These are phyloP conservation scores for Archivesica marissinica DNA, from an alignment of 1,140 invertebrate species.

Conservation along the genomic window DNA sequence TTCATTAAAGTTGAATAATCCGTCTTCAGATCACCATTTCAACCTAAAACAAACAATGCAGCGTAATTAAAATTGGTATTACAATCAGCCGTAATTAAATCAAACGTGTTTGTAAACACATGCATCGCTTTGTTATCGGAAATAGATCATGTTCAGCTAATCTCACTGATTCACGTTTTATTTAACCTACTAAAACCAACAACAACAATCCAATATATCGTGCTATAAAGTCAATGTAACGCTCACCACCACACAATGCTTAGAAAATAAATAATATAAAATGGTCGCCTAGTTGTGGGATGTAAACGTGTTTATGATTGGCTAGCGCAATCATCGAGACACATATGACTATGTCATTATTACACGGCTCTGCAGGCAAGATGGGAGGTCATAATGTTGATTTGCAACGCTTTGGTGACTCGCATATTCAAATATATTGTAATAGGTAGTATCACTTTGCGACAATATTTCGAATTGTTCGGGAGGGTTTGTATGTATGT, in stretches of 20 bases:
- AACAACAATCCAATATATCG: not conserved
- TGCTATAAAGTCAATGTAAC: conserved; percentile 8
- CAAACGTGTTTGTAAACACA: not conserved
- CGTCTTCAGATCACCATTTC: not conserved
- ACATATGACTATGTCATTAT: conserved; percentile 3
- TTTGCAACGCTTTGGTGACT: conserved; percentile 16
- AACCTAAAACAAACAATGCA: conserved; percentile 31
- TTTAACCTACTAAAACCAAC: not conserved
- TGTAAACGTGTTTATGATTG: conserved; percentile 31
- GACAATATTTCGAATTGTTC: too few species aligned
- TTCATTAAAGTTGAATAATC: not conserved
- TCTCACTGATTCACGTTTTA: not conserved
- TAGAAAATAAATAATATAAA: conserved; percentile 45
- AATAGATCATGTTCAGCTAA: not conserved
- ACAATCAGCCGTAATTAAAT: conserved; percentile 4
- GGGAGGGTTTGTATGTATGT: too few species aligned
- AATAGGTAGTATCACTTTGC: too few species aligned
- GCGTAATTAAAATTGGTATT: conserved; percentile 26
- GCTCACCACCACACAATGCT: conserved; percentile 1
- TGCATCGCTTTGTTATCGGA: not conserved
- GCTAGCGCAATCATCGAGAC: conserved; percentile 9
- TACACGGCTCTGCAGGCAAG: not conserved
- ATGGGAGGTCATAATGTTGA: conserved; percentile 26
- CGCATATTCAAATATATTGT: conserved; percentile 28
- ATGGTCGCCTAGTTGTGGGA: conserved; percentile 33